Conservation (phyloP, 2,797 vertebrate genomes). For the Enteromius fasciolatus region DNA sequence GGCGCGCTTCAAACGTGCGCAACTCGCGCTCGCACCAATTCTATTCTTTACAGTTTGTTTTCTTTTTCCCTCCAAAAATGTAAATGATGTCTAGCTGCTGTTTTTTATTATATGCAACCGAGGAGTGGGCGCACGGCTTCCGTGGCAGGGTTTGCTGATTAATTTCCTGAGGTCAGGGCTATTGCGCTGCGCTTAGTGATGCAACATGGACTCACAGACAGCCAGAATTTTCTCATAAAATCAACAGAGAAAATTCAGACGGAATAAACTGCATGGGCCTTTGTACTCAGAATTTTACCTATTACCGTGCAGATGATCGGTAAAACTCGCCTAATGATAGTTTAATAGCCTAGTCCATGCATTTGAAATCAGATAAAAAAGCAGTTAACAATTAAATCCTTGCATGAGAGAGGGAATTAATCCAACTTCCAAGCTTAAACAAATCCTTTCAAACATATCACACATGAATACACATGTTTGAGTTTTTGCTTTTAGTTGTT, state of each 20-base stretch:
- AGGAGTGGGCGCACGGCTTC: constrained; percentile 59
- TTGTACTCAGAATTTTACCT: not conserved
- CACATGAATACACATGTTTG: constrained; percentile 6
- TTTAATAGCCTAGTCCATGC: not conserved
- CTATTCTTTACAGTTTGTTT: constrained; percentile 62
- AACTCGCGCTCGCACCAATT: constrained; percentile 36
- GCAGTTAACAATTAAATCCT: not conserved
- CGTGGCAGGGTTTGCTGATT: constrained; percentile 62
- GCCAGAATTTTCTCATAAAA: constrained; percentile 61
- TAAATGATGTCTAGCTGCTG: constrained; percentile 63
- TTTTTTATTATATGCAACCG: constrained; percentile 62
- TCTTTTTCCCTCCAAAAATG: constrained; percentile 55
- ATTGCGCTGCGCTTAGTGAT: constrained; percentile 50
- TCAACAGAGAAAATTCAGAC: constrained; percentile 50
- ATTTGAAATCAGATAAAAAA: constrained; percentile 3
- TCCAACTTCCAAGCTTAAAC: not conserved
- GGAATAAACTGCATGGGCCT: constrained; percentile 23
- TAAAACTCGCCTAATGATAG: not conserved
- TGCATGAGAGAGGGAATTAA: not conserved
- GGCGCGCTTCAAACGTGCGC: constrained; percentile 34
- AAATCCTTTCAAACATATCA: not conserved
- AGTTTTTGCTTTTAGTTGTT: not conserved
- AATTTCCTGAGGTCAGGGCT: constrained; percentile 59
- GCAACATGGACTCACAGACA: constrained; percentile 47
- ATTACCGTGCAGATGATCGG: constrained; percentile 1